These are phyloP conservation scores for Tapirus terrestris DNA, from an alignment of 2,113 vertebrate species.

Conservation along the genomic window DNA sequence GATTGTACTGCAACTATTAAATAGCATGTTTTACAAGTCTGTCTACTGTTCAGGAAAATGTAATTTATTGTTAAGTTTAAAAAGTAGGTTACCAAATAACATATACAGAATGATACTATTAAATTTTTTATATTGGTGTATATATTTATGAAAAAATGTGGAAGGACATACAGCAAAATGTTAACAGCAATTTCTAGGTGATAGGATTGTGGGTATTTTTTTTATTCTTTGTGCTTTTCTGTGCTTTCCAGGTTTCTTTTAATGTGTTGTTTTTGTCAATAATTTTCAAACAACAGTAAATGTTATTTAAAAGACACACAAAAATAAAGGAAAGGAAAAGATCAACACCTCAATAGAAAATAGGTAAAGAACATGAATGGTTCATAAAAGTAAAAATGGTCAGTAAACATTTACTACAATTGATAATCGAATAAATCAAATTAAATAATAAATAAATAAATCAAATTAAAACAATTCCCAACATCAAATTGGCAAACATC, in stretches of 20 bases:
- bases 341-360: background rate
- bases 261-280: background rate
- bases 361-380: background rate
- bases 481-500: background rate
- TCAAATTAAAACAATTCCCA: background rate
- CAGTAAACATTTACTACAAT: background rate
- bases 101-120: background rate
- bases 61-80: conserved; percentile 18
- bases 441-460: background rate
- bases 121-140: background rate
- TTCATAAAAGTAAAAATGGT: background rate
- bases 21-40: background rate
- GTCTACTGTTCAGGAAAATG: background rate
- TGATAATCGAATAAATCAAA: background rate
- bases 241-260: background rate
- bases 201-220: background rate
- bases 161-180: background rate
- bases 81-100: background rate
- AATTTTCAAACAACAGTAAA: conserved; percentile 13
- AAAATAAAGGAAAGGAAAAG: background rate
- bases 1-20: background rate
- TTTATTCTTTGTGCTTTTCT: background rate
- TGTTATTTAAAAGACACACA: background rate
- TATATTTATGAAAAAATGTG: background rate
- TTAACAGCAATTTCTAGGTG: background rate